Conservation (phyloP, 2,797 vertebrate genomes). For the Acrossocheilus wenchowensis region DNA sequence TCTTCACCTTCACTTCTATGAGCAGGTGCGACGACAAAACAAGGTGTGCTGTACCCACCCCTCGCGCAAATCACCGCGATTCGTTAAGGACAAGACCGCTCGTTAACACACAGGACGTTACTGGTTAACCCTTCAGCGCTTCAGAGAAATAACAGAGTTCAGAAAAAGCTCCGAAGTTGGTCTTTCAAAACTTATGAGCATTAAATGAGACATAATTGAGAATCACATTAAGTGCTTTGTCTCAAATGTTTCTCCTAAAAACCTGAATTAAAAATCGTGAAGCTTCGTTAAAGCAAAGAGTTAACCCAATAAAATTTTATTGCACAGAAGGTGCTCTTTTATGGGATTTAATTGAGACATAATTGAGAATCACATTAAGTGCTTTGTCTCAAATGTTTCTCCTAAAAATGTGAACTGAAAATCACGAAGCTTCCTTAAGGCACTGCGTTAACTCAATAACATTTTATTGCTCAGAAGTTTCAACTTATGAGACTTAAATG, state of each 20-base stretch:
- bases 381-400: background rate
- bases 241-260: background rate
- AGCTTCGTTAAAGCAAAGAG: background rate
- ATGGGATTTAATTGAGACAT: background rate
- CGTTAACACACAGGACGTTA: background rate
- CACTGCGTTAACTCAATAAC: no score
- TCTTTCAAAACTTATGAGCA: background rate
- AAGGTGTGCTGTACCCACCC: slow-evolving; percentile 31
- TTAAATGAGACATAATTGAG: background rate
- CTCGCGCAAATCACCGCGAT: background rate
- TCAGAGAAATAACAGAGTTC: background rate
- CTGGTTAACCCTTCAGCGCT: background rate
- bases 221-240: background rate
- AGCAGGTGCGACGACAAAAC: slow-evolving; percentile 55
- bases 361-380: background rate
- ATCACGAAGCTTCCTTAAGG: no score
- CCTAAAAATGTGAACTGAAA: no score
- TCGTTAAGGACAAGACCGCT: slow-evolving; percentile 10
- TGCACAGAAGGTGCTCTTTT: background rate
- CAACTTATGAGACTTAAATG: background rate
- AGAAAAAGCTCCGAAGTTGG: background rate
- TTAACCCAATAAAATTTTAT: background rate
- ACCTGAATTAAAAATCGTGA: background rate
- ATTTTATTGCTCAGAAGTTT: background rate
- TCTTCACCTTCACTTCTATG: slow-evolving; percentile 57